Evolutionary conservation across 2,888 invertebrate species (phyloP).

Genomic region (Sphaerophoria rueppellii): DNA sequence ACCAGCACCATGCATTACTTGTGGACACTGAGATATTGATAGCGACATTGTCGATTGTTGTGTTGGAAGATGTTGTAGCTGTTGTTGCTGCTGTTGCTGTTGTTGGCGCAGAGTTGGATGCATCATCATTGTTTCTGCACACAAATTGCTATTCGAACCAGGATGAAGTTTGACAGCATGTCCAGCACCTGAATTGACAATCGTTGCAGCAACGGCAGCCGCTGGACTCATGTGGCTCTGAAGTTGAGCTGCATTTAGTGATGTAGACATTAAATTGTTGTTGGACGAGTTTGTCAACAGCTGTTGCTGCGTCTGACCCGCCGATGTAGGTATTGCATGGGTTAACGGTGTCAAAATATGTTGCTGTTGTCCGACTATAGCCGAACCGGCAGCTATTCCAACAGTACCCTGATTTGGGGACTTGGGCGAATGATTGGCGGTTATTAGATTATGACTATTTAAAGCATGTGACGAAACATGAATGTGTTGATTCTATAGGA

Average conservation of each 20-base stretch:
- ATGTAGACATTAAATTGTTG: constrained; percentile 81
- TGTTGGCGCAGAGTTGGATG: constrained; percentile 73
- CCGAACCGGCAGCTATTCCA: constrained; percentile 61
- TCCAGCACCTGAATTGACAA: constrained; percentile 67
- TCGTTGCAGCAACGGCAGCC: constrained; percentile 69
- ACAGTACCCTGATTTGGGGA: constrained; percentile 80
- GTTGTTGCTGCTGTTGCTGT: constrained; percentile 72
- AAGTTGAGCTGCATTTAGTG: constrained; percentile 79
- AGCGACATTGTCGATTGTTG: constrained; percentile 68
- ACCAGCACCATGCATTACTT: constrained; percentile 68
- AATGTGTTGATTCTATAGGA: constrained; percentile 79
- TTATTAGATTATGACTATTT: constrained; percentile 82
- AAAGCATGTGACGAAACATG: constrained; percentile 82
- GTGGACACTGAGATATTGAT: constrained; percentile 71
- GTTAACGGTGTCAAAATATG: constrained; percentile 77
- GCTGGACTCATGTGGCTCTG: constrained; percentile 76
- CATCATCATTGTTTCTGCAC: constrained; percentile 70
- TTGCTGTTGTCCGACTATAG: constrained; percentile 78
- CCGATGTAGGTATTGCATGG: constrained; percentile 71
- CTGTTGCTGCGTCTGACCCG: constrained; percentile 75
- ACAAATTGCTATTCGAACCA: constrained; percentile 39
- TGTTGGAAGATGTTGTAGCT: constrained; percentile 69
- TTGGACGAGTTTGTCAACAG: constrained; percentile 77
- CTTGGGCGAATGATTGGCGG: constrained; percentile 82
- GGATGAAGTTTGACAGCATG: constrained; percentile 73